Evolutionary conservation across 2,797 vertebrate species (phyloP).

Genomic region (Gambusia yucatana): DNA sequence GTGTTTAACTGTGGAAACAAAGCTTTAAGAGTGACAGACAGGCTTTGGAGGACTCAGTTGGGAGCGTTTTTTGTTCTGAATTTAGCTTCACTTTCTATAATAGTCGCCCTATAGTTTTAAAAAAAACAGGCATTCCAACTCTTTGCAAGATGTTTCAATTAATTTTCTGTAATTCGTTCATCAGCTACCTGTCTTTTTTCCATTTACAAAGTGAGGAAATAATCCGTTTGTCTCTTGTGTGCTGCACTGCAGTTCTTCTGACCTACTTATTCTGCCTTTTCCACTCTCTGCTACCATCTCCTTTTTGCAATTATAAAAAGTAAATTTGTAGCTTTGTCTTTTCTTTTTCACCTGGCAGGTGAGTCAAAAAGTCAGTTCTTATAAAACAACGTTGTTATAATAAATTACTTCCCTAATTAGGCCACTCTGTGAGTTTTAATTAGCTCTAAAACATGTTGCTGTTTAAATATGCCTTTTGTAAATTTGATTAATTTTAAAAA

Average conservation of each 20-base stretch:
- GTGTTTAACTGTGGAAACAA: slow-evolving; percentile 11
- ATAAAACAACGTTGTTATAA: background rate
- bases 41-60: slow-evolving; percentile 20
- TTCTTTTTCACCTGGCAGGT: slow-evolving; percentile 27
- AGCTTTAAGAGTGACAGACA: slow-evolving; percentile 27
- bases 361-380: background rate
- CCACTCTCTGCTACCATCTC: slow-evolving; percentile 58
- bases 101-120: slow-evolving; percentile 5
- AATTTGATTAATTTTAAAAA: background rate
- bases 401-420: background rate
- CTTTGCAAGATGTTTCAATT: slow-evolving; percentile 65
- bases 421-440: slow-evolving; percentile 4
- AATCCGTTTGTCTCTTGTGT: slow-evolving; percentile 74
- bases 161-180: slow-evolving; percentile 73
- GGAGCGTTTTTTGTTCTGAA: slow-evolving; percentile 12
- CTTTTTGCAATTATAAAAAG: slow-evolving; percentile 56
- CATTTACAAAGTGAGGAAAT: slow-evolving; percentile 60
- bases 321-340: slow-evolving; percentile 57
- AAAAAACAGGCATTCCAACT: slow-evolving; percentile 20
- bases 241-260: slow-evolving; percentile 71
- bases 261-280: slow-evolving; percentile 71
- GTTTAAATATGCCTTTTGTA: background rate
- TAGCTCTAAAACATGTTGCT: background rate
- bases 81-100: slow-evolving; percentile 8
- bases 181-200: slow-evolving; percentile 61